A percentile compares a stretch with the other conserved stretches of the same genome.
Evolutionary conservation across 2,113 vertebrate genomes (phyloP).

Genomic region (Corapipo altera): DNA sequence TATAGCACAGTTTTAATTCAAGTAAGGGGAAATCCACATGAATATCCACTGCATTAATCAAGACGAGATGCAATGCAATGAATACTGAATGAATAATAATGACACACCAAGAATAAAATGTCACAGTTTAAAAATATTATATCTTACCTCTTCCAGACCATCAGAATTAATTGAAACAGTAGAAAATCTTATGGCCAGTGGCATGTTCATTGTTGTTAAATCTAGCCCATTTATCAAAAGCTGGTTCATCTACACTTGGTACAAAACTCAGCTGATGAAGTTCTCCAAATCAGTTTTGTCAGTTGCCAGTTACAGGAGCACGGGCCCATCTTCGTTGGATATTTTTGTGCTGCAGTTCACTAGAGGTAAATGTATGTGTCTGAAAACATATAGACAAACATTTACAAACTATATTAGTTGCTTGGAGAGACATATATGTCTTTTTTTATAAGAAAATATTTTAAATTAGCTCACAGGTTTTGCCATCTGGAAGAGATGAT

Average conservation of each 20-base stretch:
- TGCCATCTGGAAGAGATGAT: not conserved
- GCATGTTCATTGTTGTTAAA: not conserved
- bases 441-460: not conserved
- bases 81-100: constrained; percentile 8
- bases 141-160: not conserved
- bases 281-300: not conserved
- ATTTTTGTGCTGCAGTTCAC: not conserved
- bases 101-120: not conserved
- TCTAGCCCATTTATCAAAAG: not conserved
- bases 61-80: constrained; percentile 5
- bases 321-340: not conserved
- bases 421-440: not conserved
- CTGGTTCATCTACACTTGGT: not conserved
- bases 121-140: not conserved
- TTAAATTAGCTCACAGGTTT: not conserved
- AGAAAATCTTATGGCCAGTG: not conserved
- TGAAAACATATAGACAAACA: not conserved
- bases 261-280: not conserved
- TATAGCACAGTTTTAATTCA: constrained; percentile 26
- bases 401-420: not conserved
- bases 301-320: not conserved
- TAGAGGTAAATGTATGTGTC: not conserved
- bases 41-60: constrained; percentile 25
- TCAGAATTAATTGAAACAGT: not conserved
- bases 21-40: not conserved